Evolutionary conservation across 2,113 vertebrate species (phyloP).

Genomic region (Phrynosoma platyrhinos): DNA sequence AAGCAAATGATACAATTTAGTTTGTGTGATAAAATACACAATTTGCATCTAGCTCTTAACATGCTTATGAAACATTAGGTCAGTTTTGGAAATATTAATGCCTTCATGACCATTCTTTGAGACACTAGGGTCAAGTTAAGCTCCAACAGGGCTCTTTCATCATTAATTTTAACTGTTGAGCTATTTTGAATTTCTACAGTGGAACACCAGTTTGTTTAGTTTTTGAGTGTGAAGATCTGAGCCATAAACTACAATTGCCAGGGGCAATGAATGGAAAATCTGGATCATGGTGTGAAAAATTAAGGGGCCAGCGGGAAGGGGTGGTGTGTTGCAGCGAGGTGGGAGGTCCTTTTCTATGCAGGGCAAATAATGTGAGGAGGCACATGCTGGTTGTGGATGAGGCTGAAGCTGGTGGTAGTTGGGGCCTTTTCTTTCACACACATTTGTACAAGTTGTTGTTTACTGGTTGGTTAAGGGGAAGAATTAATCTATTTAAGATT

Average conservation of each 20-base stretch:
- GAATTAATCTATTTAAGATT: not conserved
- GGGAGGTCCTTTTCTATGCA: not conserved
- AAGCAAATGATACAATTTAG: not conserved
- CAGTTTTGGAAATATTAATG: conserved; percentile 11
- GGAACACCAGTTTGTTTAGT: not conserved
- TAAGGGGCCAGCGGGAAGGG: not conserved
- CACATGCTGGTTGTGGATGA: not conserved
- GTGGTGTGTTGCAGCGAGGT: not conserved
- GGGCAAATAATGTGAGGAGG: not conserved
- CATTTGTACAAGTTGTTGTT: not conserved
- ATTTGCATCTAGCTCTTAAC: not conserved
- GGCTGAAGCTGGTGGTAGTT: not conserved
- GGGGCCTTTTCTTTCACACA: not conserved
- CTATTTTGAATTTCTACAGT: not conserved
- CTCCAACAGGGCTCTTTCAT: not conserved
- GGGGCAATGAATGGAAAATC: not conserved
- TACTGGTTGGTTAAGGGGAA: not conserved
- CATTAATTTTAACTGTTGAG: not conserved
- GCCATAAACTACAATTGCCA: conserved; percentile 31
- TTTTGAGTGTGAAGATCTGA: conserved; percentile 4
- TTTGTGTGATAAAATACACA: not conserved
- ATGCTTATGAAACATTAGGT: not conserved
- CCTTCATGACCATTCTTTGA: not conserved
- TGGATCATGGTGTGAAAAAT: not conserved
- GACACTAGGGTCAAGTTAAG: not conserved